Evolutionary conservation across 2,888 invertebrate species (phyloP), one percentile per base, ranked within the genome.

Genomic region (Tenthredo amoena): DNA sequence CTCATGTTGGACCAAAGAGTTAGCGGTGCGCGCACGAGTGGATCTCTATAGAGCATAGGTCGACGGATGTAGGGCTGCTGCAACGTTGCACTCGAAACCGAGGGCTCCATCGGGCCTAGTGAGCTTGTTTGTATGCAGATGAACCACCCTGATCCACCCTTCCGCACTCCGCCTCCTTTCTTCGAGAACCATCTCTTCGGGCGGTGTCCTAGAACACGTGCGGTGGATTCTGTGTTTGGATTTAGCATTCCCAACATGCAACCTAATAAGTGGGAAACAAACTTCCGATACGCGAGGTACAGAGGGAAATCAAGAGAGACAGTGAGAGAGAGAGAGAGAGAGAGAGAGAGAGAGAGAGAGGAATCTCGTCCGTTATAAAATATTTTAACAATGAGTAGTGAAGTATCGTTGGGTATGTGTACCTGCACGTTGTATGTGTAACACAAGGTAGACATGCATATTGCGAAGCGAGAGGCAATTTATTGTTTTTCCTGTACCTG

Each of bases 111-210:
- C 47, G 55, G 83, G 83, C 90, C 91, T 87, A 89, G 88, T 89
- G 89, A 92, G 92, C 92, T 92, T 92, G 92, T 92, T 92, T 92
- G 92, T 91, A 92, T 92, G 92, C 92, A 92, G 92, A 92, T 92
- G 92, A 92, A 83, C 68, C 83, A 43, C 43, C 83, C 83, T n/a
- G 34, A 47, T 18, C n/a, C 81, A 31, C 31, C 81, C 18, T 62
- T 21, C 37, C 12, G 62, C 12, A 62, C 58, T 40, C 37, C 40
- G 21, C 37, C 62, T 21, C 58, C 62, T 62, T 62, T 47, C 58
- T 81, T 65, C 81, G 62, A 34, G 21, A 62, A 15, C 62, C 62
- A 15, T 37, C 62, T 50, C 81, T 62, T 21, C 81, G 26, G 58
- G 58, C 65, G 26, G 31, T 65, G 83, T 83, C 68, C 83, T 43